Conservation (phyloP, 30 jellyfish, hydroid and myxozoan species). For the Aurelia coerulea region DNA sequence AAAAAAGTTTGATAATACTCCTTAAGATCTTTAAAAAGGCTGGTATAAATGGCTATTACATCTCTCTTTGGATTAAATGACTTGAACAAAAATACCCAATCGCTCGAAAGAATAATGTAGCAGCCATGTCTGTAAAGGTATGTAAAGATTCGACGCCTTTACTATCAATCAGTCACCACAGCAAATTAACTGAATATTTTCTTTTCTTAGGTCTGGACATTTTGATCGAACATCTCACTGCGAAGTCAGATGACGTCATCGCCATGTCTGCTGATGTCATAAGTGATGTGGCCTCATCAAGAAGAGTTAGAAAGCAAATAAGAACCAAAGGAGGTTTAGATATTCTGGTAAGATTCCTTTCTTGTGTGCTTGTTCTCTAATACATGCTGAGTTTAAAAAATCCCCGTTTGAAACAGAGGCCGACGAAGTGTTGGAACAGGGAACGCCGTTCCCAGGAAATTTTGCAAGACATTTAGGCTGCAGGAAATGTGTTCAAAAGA, state of each 20-base stretch:
- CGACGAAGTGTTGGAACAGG: neutral
- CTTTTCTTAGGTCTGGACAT: slow-evolving; percentile 34
- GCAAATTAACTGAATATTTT: neutral
- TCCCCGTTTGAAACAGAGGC: neutral
- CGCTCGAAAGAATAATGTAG: no score
- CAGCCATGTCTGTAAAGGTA: no score
- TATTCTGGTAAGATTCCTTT: slow-evolving; percentile 24
- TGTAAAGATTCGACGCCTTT: no score
- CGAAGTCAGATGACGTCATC: slow-evolving; percentile 11
- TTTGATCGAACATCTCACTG: slow-evolving; percentile 37
- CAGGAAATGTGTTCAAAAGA: no score
- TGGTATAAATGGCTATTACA: no score
- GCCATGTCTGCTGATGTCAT: slow-evolving; percentile 65
- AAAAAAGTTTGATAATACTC: no score
- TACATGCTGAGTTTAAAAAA: neutral
- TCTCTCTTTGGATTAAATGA: no score
- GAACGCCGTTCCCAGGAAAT: no score
- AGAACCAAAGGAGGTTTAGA: slow-evolving; percentile 46
- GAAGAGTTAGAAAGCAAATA: slow-evolving; percentile 57
- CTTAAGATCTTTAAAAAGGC: no score
- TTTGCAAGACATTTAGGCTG: no score
- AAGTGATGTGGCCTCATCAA: slow-evolving; percentile 49
- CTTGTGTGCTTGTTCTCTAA: neutral
- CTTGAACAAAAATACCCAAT: no score
- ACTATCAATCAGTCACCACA: no score